phyloP scores from a whole-genome alignment of 1,140 invertebrate genomes.

The Coenobita brevimanus region DNA sequence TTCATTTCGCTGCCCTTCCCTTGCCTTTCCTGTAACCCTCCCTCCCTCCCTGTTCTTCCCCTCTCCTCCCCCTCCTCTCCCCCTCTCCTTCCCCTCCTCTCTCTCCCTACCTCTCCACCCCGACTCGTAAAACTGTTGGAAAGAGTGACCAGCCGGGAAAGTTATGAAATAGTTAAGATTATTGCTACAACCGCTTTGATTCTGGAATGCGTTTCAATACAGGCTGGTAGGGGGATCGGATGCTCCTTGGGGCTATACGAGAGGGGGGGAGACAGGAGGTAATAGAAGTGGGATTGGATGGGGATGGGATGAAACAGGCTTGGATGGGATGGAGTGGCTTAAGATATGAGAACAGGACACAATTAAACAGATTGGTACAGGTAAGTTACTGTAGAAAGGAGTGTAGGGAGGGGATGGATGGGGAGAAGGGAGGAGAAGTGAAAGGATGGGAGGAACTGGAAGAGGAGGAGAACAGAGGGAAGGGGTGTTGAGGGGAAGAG shows the following conservation, averaged over 20 bases:
- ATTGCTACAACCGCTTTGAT: conserved; percentile 63
- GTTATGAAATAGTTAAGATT: conserved; percentile 63
- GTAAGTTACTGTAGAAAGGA: no score
- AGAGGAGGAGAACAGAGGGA: neutral
- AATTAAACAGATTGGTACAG: no score
- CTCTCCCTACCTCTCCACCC: conserved; percentile 23
- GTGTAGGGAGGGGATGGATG: neutral
- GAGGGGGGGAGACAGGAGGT: neutral
- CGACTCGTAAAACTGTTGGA: conserved; percentile 45
- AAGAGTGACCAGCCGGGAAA: conserved; percentile 54
- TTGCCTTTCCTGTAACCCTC: neutral
- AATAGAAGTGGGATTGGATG: neutral
- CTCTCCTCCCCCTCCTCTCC: neutral
- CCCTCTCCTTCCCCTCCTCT: neutral
- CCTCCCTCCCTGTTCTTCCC: conserved; percentile 16
- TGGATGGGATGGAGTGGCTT: no score
- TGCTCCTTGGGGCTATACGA: neutral
- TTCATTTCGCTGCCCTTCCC: neutral
- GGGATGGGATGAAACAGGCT: neutral
- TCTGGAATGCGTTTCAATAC: conserved; percentile 48
- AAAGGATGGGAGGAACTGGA: neutral
- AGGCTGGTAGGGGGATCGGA: neutral
- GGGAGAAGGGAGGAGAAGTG: neutral
- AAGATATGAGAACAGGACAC: no score
- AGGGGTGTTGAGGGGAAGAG: neutral